phyloP scores from a whole-genome alignment of 2,113 vertebrate species.

The Aspiorhynchus laticeps region DNA sequence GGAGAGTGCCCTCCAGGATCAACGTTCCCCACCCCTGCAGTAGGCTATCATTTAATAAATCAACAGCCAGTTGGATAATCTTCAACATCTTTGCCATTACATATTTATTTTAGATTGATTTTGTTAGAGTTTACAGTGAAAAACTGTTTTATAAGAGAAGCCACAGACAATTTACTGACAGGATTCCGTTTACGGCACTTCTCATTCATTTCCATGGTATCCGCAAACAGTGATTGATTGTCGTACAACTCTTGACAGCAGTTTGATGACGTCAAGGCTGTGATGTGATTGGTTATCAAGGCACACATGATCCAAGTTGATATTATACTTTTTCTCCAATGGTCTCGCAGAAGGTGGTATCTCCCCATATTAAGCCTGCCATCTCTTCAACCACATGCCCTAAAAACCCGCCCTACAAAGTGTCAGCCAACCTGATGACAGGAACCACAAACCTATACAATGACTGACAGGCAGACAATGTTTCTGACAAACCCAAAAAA shows the following conservation, averaged over 20 bases:
- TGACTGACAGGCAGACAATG: conserved; percentile 13
- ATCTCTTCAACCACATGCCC: not conserved
- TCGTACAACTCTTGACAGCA: not conserved
- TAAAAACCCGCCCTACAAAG: not conserved
- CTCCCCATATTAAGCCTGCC: not conserved
- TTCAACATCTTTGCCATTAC: too few relatives aligned
- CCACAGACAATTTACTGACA: not conserved
- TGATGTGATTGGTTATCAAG: not conserved
- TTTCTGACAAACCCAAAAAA: not conserved
- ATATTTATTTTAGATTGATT: too few relatives aligned
- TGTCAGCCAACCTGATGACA: not conserved
- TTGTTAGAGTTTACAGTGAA: not conserved
- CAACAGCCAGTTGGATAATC: too few relatives aligned
- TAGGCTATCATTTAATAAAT: too few relatives aligned
- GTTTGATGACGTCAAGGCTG: not conserved
- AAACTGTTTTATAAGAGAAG: not conserved
- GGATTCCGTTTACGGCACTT: not conserved
- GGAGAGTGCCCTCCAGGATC: too few relatives aligned
- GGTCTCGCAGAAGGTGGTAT: not conserved
- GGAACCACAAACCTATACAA: not conserved
- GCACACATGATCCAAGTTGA: not conserved
- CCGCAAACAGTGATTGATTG: too few relatives aligned
- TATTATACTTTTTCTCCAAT: too few relatives aligned
- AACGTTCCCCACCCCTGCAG: too few relatives aligned
- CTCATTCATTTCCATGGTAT: too few relatives aligned